Percentiles rank a stretch among this genome's conserved stretches.
phyloP scores from a whole-genome alignment of 30 jellyfish, hydroid and myxozoan species.

The Clytia hemisphaerica region DNA sequence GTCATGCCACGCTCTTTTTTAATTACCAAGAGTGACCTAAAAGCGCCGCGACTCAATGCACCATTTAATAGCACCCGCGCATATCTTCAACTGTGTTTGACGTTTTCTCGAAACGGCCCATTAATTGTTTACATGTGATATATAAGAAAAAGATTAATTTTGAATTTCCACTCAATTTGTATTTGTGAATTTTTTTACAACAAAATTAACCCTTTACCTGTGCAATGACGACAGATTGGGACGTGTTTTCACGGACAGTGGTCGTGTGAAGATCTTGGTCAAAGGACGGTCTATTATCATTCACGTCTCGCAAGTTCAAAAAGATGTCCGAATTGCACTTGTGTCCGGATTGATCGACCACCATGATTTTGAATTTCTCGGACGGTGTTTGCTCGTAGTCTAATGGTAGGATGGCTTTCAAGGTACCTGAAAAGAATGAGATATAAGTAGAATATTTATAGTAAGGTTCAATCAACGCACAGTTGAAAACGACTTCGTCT shows the following conservation, averaged over 20 bases:
- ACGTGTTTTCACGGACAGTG: slow-evolving; percentile 86
- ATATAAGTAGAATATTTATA: neutral
- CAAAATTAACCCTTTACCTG: too few species aligned
- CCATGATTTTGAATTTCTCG: slow-evolving; percentile 54
- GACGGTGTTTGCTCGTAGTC: slow-evolving; percentile 53
- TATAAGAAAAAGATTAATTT: too few species aligned
- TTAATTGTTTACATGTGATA: too few species aligned
- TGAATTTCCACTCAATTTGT: too few species aligned
- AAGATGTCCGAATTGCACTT: slow-evolving; percentile 82
- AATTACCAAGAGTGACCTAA: too few species aligned
- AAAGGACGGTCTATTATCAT: slow-evolving; percentile 84
- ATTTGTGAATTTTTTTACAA: too few species aligned
- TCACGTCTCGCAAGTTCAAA: slow-evolving; percentile 59
- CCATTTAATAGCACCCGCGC: too few species aligned
- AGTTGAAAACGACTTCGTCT: too few species aligned
- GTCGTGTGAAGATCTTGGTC: slow-evolving; percentile 49
- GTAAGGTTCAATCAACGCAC: neutral
- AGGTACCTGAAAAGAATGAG: slow-evolving; percentile 34
- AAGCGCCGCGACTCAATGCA: too few species aligned
- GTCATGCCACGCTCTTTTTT: too few species aligned
- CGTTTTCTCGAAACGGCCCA: too few species aligned
- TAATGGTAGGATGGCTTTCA: slow-evolving; percentile 36
- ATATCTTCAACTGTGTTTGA: too few species aligned
- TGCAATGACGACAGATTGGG: slow-evolving; percentile 63
- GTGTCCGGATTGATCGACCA: slow-evolving; percentile 73